Evolutionary conservation across 2,888 invertebrate species (phyloP).

Genomic region (Anticlea derivata): DNA sequence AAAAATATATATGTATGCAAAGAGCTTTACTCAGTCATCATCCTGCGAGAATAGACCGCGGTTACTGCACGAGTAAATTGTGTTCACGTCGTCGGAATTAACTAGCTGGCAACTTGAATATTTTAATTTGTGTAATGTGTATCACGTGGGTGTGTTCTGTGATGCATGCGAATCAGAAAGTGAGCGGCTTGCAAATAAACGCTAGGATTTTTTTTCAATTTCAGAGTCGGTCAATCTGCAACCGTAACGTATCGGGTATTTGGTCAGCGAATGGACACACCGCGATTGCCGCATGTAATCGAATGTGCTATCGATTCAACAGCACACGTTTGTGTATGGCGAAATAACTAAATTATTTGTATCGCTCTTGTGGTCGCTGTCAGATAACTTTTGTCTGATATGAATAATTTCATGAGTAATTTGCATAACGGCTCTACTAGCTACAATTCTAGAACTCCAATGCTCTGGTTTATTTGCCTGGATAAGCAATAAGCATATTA

Average conservation of each 20-base stretch:
- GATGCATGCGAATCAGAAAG: slow-evolving; percentile 25
- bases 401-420: slow-evolving; percentile 30
- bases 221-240: slow-evolving; percentile 41
- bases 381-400: slow-evolving; percentile 29
- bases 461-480: slow-evolving; percentile 20
- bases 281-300: slow-evolving; percentile 64
- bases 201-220: slow-evolving; percentile 52
- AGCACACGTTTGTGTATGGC: slow-evolving; percentile 49
- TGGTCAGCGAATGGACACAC: slow-evolving; percentile 58
- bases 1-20: slow-evolving; percentile 46
- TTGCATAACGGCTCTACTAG: slow-evolving; percentile 18
- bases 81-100: slow-evolving; percentile 58
- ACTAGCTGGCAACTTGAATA: slow-evolving; percentile 63
- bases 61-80: slow-evolving; percentile 62
- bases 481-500: slow-evolving; percentile 13
- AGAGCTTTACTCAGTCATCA: slow-evolving; percentile 40
- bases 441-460: slow-evolving; percentile 11
- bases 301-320: slow-evolving; percentile 60
- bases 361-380: slow-evolving; percentile 35
- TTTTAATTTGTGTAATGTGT: slow-evolving; percentile 66
- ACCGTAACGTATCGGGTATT: slow-evolving; percentile 61
- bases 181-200: slow-evolving; percentile 31
- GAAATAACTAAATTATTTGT: slow-evolving; percentile 58
- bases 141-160: neutral
- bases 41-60: slow-evolving; percentile 60